Evolutionary conservation across 2,797 vertebrate species (phyloP).

Genomic region (Acanthornis magna): DNA sequence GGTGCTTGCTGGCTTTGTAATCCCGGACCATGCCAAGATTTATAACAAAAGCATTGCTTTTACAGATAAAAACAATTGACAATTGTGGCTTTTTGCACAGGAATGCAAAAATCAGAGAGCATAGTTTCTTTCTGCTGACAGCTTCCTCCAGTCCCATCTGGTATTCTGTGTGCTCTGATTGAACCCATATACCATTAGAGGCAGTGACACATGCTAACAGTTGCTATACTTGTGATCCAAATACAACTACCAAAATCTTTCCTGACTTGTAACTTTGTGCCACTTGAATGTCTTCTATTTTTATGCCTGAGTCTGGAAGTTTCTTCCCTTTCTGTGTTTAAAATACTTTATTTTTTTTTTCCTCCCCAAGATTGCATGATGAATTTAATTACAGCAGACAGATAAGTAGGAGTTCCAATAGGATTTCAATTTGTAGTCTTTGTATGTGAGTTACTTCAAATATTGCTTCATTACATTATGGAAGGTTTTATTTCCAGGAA

Average conservation of each 20-base stretch:
- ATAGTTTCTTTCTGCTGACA: slow-evolving; percentile 36
- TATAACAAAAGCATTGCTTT: slow-evolving; percentile 24
- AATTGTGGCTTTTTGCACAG: slow-evolving; percentile 4
- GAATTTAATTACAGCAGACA: background rate
- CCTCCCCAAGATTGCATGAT: background rate
- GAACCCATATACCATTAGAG: slow-evolving; percentile 27
- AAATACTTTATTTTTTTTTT: background rate
- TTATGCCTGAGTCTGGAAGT: background rate
- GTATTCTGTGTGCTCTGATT: slow-evolving; percentile 8
- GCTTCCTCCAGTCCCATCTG: slow-evolving; percentile 39
- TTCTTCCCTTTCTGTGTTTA: background rate
- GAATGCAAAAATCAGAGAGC: slow-evolving; percentile 11
- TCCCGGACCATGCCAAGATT: background rate
- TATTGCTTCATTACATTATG: background rate
- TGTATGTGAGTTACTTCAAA: background rate
- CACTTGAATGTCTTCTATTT: background rate
- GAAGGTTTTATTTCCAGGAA: background rate
- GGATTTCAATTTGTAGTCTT: background rate
- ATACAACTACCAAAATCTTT: background rate
- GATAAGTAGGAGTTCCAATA: background rate
- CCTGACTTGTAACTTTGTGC: background rate
- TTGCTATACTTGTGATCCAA: slow-evolving; percentile 15
- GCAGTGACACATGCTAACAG: slow-evolving; percentile 20
- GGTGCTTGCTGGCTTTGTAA: slow-evolving; percentile 6
- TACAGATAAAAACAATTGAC: slow-evolving; percentile 6